Base-by-base conservation (phyloP, 2,797 vertebrate species). In the Nannoperca australis region DNA sequence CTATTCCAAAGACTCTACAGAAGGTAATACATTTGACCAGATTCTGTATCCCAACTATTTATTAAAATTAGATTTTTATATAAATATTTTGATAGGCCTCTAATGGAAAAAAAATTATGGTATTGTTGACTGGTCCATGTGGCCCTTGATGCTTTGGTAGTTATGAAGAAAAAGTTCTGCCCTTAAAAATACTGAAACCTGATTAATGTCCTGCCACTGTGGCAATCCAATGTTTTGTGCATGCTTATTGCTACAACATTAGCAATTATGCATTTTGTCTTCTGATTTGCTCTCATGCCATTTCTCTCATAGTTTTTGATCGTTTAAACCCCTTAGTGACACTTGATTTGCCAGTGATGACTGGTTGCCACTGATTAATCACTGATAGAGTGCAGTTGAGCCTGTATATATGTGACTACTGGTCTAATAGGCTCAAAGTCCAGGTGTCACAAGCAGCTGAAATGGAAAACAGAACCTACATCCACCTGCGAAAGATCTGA, bases 401-500 rank as follows among this genome's bases (percentile, higher is more conserved):
- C 58, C 42, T 55, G 9, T 76, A n/a, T 77, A 32, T 73, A 63
- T 73, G 44, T 85, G 32, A 76, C 63, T 59, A 76, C 63, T 85
- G 80, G 70, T 42, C 34, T 64, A 15, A 76, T 50, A 76, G 73
- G 70, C 56, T 70, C 11, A 3, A 89, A 58, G 76, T 76, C 66
- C 64, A 83, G 38, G 56, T 64, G 40, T 64, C 68, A 70, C 14
- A 85, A 80, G 76, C 78, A 88, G 15, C 55, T 76, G 54, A 88
- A 73, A 82, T 79, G 44, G 54, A 34, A 78, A 62, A 66, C 53
- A 42, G 65, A 81, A 30, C 53, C 68, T 55, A 69, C 38, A 59
- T 67, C 60, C 56, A 45, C 40, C 38, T 18, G 17, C 7, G 7
- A 70, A 73, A 84, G 54, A 53, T 59, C 34, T 54, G 45, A 3